Base-by-base conservation (phyloP, 2,113 vertebrate species). In the Morone chrysops region DNA sequence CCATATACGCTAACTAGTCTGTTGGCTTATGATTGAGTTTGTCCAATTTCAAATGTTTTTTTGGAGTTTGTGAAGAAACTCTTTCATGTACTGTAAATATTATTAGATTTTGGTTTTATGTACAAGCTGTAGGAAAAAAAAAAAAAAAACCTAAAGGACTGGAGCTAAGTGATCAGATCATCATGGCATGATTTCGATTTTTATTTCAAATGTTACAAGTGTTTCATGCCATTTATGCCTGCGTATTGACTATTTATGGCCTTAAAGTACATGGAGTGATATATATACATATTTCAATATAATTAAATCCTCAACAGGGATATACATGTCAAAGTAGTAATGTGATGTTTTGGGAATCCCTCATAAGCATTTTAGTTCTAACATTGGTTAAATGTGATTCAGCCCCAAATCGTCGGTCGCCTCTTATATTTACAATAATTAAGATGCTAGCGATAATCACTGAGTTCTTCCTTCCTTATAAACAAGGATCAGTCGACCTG, bases 361-460 rank as follows among this genome's bases (percentile, higher is more conserved):
- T 68, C 9, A 17, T 54, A 13, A 70, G 36, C 6, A 20, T 61
- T 78, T 54, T 22, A 62, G 10, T 18, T 8, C 16, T 13, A 45
- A 57, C 36, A 31, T 40, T 51, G 22, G 78, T 70, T 59, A 16
- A 59, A 56, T 47, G 43, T 31, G 17, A 65, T 59, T 61, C 12
- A 25, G 17, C n/a, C 53, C 5, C 17, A 0, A 40, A 43, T 78
- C 51, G 41, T 48, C 3, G 0, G 20, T 62, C 2, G 1, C 56
- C 16, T 57, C 45, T 56, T 43, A 38, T 61, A 31, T 80, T 75
- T 20, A 5, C 13, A 60, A 11, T 59, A 43, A 17, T 65, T 22
- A 43, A 67, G 69, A 81, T 54, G 18, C 51, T 69, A 20, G 53
- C 12, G 76, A 88, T 88, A 85, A 84, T 88, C 87, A 80, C 51